Evolutionary conservation across 2,797 vertebrate species (phyloP).

Genomic region (Phoeniculus purpureus): DNA sequence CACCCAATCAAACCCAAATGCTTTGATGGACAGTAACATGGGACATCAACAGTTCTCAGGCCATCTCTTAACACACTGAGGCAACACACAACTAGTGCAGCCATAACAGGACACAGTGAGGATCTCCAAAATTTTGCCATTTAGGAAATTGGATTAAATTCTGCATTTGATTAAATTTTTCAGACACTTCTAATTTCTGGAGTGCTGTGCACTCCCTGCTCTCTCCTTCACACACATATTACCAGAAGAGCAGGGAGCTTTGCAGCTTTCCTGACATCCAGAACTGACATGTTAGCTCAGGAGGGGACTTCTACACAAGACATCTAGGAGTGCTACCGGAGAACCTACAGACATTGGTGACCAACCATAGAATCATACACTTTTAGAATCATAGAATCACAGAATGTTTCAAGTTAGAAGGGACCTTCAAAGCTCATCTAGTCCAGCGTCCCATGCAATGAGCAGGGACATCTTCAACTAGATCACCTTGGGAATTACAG

Average conservation of each 20-base stretch:
- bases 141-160: not conserved
- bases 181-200: not conserved
- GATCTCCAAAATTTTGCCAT: not conserved
- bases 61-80: not conserved
- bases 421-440: too few relatives aligned
- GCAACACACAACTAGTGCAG: not conserved
- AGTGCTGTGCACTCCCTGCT: not conserved
- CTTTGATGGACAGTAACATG: not conserved
- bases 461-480: too few relatives aligned
- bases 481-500: too few relatives aligned
- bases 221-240: not conserved
- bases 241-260: not conserved
- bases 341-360: not conserved
- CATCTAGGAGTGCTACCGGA: not conserved
- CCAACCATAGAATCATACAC: too few relatives aligned
- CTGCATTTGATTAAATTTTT: slow-evolving; percentile 3
- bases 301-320: not conserved
- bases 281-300: not conserved
- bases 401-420: too few relatives aligned
- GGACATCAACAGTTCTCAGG: not conserved
- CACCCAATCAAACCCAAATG: not conserved
- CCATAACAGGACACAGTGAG: not conserved
- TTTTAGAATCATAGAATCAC: too few relatives aligned
- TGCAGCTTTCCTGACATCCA: not conserved
- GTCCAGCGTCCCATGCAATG: too few relatives aligned